Evolutionary conservation across 1,140 invertebrate species (phyloP).

Genomic region (Drosophila sucinea): DNA sequence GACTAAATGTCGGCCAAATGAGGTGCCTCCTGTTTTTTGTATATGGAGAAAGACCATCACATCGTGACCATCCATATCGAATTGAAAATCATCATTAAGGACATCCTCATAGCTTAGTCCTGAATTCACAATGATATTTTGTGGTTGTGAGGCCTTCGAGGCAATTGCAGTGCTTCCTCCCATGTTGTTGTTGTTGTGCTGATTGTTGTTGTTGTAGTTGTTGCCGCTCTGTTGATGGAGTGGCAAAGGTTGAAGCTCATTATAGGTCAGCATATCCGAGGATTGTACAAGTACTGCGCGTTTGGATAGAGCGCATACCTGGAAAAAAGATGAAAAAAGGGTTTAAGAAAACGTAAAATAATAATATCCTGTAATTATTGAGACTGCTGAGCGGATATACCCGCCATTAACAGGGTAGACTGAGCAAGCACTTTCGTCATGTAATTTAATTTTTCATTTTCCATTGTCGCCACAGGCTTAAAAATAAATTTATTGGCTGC

Average conservation of each 20-base stretch:
- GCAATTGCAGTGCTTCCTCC: constrained; percentile 57
- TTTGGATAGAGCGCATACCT: constrained; percentile 89
- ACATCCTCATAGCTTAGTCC: constrained; percentile 92
- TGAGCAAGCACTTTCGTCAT: background rate
- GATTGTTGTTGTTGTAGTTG: constrained; percentile 36
- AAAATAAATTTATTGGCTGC: constrained; percentile 70
- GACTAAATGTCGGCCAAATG: constrained; percentile 97
- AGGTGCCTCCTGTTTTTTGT: constrained; percentile 95
- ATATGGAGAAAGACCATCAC: constrained; percentile 99
- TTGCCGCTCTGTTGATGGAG: constrained; percentile 54
- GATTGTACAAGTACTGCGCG: constrained; percentile 84
- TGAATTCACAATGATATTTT: constrained; percentile 83
- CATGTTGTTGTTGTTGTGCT: constrained; percentile 50
- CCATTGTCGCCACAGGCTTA: constrained; percentile 32
- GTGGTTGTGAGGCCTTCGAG: constrained; percentile 70
- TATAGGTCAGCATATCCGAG: constrained; percentile 77
- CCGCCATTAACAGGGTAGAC: background rate
- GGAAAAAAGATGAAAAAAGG: constrained; percentile 37
- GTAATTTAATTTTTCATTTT: constrained; percentile 54
- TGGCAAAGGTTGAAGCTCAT: constrained; percentile 63
- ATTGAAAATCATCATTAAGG: constrained; percentile 92
- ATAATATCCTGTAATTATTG: background rate
- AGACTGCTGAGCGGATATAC: background rate
- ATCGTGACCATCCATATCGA: constrained; percentile 95
- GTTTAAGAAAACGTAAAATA: constrained; percentile 11